A percentile compares a stretch with the other conserved stretches of the same genome.
Conservation (phyloP, 1,140 invertebrate species). For the Glossosoma conforme region DNA sequence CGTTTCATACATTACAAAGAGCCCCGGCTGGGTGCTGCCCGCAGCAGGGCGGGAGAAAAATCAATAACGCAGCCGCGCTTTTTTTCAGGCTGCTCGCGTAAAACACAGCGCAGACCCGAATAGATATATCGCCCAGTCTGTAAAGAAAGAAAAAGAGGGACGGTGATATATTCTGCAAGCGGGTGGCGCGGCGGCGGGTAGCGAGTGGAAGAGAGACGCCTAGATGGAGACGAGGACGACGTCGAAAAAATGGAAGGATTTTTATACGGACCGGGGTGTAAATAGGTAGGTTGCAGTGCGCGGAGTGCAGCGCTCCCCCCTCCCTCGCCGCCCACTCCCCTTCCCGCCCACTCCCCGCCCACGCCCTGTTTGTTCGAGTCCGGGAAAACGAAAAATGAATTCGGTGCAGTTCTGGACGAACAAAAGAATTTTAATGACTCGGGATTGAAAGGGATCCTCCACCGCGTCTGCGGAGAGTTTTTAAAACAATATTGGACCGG, state of each 20-base stretch:
- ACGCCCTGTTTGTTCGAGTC: constrained; percentile 11
- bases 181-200: not conserved
- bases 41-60: constrained; percentile 31
- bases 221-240: constrained; percentile 19
- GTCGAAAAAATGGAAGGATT: constrained; percentile 32
- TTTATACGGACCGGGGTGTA: constrained; percentile 30
- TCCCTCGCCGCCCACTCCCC: not conserved
- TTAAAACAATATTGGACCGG: no score
- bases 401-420: constrained; percentile 3
- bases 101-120: constrained; percentile 29
- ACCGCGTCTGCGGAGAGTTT: no score
- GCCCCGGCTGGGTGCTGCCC: constrained; percentile 16
- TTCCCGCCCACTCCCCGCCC: not conserved
- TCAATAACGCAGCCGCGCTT: constrained; percentile 33
- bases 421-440: constrained; percentile 29
- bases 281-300: constrained; percentile 28
- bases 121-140: constrained; percentile 23
- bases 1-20: constrained; percentile 28
- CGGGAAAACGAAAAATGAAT: constrained; percentile 18
- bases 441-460: not conserved
- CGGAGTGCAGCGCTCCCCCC: not conserved
- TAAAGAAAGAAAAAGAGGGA: constrained; percentile 27
- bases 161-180: constrained; percentile 24
- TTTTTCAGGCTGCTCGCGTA: constrained; percentile 33
- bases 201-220: constrained; percentile 19